Evolutionary conservation across 2,113 vertebrate genomes (phyloP).

Genomic region (Dasyprocta punctata): DNA sequence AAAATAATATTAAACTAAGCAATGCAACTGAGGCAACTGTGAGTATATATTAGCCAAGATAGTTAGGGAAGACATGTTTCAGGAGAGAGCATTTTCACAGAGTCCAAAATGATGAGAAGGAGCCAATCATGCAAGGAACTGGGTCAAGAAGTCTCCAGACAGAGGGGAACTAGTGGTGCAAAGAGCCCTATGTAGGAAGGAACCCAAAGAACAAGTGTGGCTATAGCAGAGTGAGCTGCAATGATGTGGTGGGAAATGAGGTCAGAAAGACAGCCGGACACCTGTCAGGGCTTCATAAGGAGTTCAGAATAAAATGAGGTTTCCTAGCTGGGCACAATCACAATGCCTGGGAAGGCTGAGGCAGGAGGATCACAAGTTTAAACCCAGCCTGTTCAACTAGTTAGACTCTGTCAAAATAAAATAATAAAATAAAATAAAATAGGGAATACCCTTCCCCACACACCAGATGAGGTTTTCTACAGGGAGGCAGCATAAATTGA

Average conservation of each 20-base stretch:
- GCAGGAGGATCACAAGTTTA: not conserved
- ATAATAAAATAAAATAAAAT: not conserved
- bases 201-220: not conserved
- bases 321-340: not conserved
- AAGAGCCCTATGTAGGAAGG: not conserved
- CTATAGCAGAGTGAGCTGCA: not conserved
- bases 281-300: not conserved
- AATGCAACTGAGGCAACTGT: not conserved
- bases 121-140: not conserved
- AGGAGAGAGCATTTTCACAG: not conserved
- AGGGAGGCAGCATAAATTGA: not conserved
- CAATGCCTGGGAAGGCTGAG: not conserved
- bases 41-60: not conserved
- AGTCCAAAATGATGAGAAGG: not conserved
- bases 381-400: not conserved
- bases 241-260: not conserved
- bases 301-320: not conserved
- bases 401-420: not conserved
- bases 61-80: not conserved
- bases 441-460: not conserved
- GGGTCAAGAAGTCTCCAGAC: not conserved
- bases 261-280: not conserved
- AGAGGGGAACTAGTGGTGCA: not conserved
- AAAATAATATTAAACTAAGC: not conserved
- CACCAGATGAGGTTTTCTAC: not conserved